Base-by-base conservation (phyloP, 2,888 invertebrate species). In the Nephrocerus scutellatus region DNA sequence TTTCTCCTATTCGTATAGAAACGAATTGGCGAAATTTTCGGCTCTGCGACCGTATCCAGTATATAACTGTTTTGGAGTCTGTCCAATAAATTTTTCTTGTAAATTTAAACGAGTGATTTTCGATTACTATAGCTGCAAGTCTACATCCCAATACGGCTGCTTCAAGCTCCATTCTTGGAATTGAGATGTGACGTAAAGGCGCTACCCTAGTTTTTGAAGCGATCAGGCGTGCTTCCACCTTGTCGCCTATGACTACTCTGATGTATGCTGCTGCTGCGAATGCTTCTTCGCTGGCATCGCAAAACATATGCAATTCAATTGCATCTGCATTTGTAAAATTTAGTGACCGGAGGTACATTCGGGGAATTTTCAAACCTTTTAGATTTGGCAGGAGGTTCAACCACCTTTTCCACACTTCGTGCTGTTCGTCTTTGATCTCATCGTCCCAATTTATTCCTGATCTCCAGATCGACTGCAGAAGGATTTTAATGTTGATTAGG, bases 1-100 rank as follows among this genome's bases (percentile, higher is more conserved):
- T 49, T 28, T 53, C 48, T 2, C 46, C 49, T 4, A 54, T 37
- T 15, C 53, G 31, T 22, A 43, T 34, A 1, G 52, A 43, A 16
- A 48, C 48, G 22, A 47, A 54, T 19, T 51, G 46, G 35, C 41
- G 43, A 22, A 50, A 44, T 32, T 44, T 47, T 32, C 47, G 39
- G 2, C 39, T 38, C 6, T 50, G 44, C 13, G 48, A 46, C 28
- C 37, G 30, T 12, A 53, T 22, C 52, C 52, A 54, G 25, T 38
- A 40, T 19, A 53, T 22, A 12, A 48, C 51, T 9, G 43, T 49
- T 31, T 32, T 44, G 3, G 54, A 53, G 30, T 55, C 53, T 3
- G 48, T 43, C 52, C 49, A 54, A 30, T 45, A 49, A 6, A 36
- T 10, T 5, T 16, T 41, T 6, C 37, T 15, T 3, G 26, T 23